Conservation (phyloP, 2,888 invertebrate species). For the Callosobruchus maculatus region DNA sequence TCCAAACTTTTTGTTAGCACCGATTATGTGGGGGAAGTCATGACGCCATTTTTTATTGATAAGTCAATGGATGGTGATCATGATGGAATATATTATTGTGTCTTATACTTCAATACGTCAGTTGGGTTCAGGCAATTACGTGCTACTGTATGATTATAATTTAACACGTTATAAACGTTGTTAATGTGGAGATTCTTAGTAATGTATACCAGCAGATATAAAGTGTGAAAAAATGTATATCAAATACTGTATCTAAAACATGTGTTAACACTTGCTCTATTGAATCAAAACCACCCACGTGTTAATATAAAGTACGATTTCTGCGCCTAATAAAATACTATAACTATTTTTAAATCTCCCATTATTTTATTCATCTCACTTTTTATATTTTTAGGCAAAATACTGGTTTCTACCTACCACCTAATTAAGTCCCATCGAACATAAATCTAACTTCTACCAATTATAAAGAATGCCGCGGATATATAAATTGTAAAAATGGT, state of each 20-base stretch:
- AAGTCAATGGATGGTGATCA: too few relatives aligned
- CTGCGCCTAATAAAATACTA: not conserved
- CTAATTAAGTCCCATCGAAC: not conserved
- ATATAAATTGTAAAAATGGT: not conserved
- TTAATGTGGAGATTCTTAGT: not conserved
- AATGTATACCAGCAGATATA: not conserved
- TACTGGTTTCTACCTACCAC: not conserved
- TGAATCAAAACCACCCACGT: not conserved
- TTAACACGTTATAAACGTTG: not conserved
- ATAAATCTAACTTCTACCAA: not conserved
- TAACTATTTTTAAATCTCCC: not conserved
- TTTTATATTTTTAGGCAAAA: not conserved
- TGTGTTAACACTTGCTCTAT: not conserved
- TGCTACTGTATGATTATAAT: not conserved
- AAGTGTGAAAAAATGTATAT: not conserved
- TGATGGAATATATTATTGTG: too few relatives aligned
- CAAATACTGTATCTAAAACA: not conserved
- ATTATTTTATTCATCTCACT: not conserved
- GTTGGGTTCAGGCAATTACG: too few relatives aligned
- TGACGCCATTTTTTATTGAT: too few relatives aligned
- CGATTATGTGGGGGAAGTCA: too few relatives aligned
- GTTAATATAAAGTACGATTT: not conserved
- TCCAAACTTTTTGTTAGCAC: too few relatives aligned
- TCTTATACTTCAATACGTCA: too few relatives aligned
- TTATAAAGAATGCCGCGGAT: not conserved